These are phyloP conservation scores for Heliconius sara DNA, from an alignment of 2,888 invertebrate genomes.

Conservation along the genomic window DNA sequence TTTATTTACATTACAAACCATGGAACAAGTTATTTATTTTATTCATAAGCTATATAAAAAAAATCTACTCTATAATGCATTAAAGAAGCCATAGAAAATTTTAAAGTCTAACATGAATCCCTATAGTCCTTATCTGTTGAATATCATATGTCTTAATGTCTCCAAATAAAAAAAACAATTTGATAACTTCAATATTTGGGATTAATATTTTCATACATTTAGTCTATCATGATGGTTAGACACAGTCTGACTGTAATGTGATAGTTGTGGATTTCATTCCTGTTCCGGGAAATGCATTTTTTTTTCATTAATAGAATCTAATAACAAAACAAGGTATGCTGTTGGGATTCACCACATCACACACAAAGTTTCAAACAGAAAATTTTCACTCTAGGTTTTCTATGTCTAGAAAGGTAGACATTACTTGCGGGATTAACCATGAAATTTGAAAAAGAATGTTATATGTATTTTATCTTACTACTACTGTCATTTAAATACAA, in stretches of 20 bases:
- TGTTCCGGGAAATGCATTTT: background rate
- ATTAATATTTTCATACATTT: background rate
- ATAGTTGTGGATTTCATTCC: no score
- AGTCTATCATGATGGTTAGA: no score
- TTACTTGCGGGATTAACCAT: no score
- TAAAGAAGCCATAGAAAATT: slow-evolving; percentile 14
- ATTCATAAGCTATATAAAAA: background rate
- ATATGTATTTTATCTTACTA: background rate
- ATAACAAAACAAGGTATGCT: background rate
- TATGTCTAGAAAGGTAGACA: no score
- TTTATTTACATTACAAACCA: background rate
- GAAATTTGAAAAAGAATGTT: background rate
- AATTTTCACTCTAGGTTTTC: no score
- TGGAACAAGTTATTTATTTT: background rate
- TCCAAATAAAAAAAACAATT: background rate
- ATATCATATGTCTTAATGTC: slow-evolving; percentile 9
- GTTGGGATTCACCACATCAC: no score
- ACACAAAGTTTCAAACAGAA: background rate
- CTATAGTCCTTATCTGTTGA: slow-evolving; percentile 5
- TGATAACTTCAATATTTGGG: background rate
- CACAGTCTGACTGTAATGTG: background rate
- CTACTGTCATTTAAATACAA: background rate
- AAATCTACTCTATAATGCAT: background rate
- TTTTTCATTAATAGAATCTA: background rate
- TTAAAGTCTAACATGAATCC: slow-evolving; percentile 26